Base-by-base conservation (phyloP, 1,140 invertebrate genomes). In the Eurosta solidaginis region DNA sequence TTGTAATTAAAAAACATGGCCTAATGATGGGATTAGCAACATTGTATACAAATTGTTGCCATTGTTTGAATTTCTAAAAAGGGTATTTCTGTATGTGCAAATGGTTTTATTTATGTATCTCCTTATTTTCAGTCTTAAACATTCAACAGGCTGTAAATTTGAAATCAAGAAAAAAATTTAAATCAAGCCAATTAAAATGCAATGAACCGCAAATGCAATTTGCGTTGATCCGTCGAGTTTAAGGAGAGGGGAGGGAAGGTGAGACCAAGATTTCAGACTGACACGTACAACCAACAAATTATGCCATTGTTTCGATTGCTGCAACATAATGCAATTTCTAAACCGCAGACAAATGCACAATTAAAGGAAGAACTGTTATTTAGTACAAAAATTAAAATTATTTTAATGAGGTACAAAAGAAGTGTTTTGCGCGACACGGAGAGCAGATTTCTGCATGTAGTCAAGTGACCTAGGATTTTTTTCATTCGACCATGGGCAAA, bases 181-280 rank as follows among this genome's bases (percentile, higher is more conserved):
- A 47, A 47, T 33, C 40, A 80, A 78, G 79, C 85, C 85, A 86
- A 86, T 86, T 86, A 86, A 85, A 86, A 85, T 83, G 82, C 85
- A 86, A 83, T 85, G 85, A 86, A 86, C 84, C 78, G 22, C 68
- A 77, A 40, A 68, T 17, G 59, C 59, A 33, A 68, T 40, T 68
- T 68, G 6, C 40, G 29, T 36, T 20, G 36, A 42, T 9, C 33
- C 27, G 59, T 10, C 27, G 54, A 25, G 27, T 17, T 59, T 17
- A 2, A 17, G 27, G n/a, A 36, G 3, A 63, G 36, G 50, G 12
- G 36, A 20, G 33, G n/a, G n/a, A n/a, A 44, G 29, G 33, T 12
- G 59, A 49, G 14, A 49, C 40, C 82, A 49, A 42, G 42, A 52
- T 29, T 76, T 20, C 59, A 40, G 59, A 68, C 59, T 68, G 59